These are phyloP conservation scores for Aphis craccivora DNA, from an alignment of 1,140 invertebrate genomes.

Conservation along the genomic window DNA sequence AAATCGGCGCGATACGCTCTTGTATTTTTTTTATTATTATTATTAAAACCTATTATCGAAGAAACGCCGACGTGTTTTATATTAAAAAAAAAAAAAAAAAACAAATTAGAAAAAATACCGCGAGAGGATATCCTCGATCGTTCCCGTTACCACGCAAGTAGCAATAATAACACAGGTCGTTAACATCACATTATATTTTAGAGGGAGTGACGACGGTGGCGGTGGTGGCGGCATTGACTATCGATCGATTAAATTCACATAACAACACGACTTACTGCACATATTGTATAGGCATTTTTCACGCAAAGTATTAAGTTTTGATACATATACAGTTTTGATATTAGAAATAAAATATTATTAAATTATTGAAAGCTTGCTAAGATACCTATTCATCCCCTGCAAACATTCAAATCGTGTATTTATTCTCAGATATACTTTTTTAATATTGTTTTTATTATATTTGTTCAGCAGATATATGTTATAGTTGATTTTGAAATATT, in stretches of 20 bases:
- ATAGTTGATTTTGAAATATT: not conserved
- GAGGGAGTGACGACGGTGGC: not conserved
- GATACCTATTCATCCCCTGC: not conserved
- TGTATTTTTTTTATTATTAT: not conserved
- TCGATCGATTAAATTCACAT: constrained; percentile 45
- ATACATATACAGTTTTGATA: not conserved
- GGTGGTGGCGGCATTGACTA: not conserved
- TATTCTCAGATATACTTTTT: not conserved
- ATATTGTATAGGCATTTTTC: not conserved
- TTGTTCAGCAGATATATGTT: not conserved
- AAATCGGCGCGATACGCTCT: constrained; percentile 46
- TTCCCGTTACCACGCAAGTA: constrained; percentile 28
- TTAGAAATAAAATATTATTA: not conserved
- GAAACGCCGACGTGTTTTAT: constrained; percentile 5
- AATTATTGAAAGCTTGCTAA: not conserved
- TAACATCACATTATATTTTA: not conserved
- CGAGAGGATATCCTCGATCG: constrained; percentile 30
- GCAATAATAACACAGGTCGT: constrained; percentile 20
- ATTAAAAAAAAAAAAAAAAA: constrained; percentile 23
- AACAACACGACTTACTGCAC: not conserved
- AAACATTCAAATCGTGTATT: not conserved
- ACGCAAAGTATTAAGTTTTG: not conserved
- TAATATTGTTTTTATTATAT: not conserved
- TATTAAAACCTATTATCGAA: constrained; percentile 41
- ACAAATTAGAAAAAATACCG: not conserved